Conservation (phyloP, 2,888 invertebrate species). For the Mactromeris polynyma region DNA sequence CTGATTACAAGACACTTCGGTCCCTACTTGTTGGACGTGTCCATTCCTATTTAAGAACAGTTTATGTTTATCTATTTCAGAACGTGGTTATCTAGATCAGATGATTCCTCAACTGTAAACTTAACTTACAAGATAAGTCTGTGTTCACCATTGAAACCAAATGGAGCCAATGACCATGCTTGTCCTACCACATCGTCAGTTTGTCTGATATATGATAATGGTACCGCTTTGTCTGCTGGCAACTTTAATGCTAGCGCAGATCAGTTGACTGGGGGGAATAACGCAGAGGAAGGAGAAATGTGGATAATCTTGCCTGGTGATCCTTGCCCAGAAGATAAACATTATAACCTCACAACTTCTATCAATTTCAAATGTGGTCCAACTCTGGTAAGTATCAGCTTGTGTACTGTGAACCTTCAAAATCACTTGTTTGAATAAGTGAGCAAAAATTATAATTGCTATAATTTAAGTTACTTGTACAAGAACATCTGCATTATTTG, state of each 20-base stretch:
- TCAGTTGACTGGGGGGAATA: conserved; percentile 36
- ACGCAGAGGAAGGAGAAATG: conserved; percentile 69
- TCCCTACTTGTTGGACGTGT: too few species aligned
- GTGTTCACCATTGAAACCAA: conserved; percentile 70
- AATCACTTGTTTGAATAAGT: too few species aligned
- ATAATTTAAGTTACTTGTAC: too few species aligned
- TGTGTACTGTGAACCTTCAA: too few species aligned
- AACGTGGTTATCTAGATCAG: conserved; percentile 74
- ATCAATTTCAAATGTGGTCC: conserved; percentile 83
- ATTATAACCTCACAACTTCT: conserved; percentile 69
- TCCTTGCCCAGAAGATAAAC: conserved; percentile 61
- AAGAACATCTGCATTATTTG: too few species aligned
- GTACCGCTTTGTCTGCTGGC: conserved; percentile 67
- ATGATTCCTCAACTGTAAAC: conserved; percentile 62
- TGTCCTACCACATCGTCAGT: conserved; percentile 74
- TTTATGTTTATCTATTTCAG: conserved; percentile 29
- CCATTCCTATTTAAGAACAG: too few species aligned
- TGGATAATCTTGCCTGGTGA: conserved; percentile 72
- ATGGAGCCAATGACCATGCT: conserved; percentile 37
- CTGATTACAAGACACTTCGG: too few species aligned
- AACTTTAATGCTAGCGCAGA: conserved; percentile 59
- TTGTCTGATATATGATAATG: conserved; percentile 69
- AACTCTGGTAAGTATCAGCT: conserved; percentile 70
- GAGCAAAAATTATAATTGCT: too few species aligned
- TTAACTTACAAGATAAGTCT: conserved; percentile 76